Conservation (phyloP, 2,113 vertebrate species). For the Mandrillus leucophaeus region DNA sequence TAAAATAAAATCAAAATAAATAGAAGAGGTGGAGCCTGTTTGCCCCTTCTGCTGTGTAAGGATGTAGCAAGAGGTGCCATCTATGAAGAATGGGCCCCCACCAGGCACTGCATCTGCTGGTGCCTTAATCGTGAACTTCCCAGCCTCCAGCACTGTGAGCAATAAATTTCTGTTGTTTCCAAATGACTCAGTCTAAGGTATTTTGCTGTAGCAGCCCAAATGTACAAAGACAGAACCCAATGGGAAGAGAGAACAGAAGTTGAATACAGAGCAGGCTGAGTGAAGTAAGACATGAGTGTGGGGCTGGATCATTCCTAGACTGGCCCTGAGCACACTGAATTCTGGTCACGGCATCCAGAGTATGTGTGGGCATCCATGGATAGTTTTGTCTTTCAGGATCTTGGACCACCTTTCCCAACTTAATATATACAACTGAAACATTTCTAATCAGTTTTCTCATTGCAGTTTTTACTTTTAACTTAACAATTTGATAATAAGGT, state of each 20-base stretch:
- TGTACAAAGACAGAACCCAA: not conserved
- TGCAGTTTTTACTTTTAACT: slow-evolving; percentile 2
- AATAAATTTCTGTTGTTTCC: not conserved
- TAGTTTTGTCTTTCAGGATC: not conserved
- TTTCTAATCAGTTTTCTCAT: not conserved
- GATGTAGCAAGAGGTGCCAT: not conserved
- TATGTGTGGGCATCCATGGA: not conserved
- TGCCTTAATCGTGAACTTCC: not conserved
- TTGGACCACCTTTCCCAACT: not conserved
- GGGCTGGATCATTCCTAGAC: not conserved
- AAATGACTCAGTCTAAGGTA: not conserved
- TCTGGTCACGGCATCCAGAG: not conserved
- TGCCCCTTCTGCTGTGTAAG: not conserved
- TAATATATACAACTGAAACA: not conserved
- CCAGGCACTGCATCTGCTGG: not conserved
- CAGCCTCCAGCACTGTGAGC: not conserved
- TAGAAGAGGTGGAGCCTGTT: not conserved
- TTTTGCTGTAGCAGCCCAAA: not conserved
- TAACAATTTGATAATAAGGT: not conserved
- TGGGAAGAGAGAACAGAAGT: not conserved
- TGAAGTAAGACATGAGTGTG: not conserved
- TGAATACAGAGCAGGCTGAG: not conserved
- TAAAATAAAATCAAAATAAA: too few relatives aligned
- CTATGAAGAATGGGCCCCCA: not conserved
- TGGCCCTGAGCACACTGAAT: not conserved